Evolutionary conservation across 2,113 vertebrate genomes (phyloP), one percentile per base, ranked within the genome.

Genomic region (Colinus virginianus): DNA sequence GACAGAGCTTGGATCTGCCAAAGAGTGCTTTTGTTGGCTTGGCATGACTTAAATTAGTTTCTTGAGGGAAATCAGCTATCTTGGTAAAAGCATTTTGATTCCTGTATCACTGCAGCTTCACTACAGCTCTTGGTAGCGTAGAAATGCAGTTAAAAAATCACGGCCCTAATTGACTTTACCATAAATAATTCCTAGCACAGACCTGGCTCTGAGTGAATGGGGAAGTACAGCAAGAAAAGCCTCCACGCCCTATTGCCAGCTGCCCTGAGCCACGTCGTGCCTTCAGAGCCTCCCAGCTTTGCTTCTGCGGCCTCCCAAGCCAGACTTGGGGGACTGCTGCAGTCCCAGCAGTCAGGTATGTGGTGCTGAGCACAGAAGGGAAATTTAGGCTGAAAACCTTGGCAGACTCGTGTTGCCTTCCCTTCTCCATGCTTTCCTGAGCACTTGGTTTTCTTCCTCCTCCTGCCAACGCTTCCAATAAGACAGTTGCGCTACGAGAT

Each of bases 81-180:
- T 94, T 94, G 91, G 95, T 95, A 95, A 95, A 95, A 96, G 95
- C 93, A 94, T 93, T 96, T 95, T 95, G 82, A 79, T 95, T 94
- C 69, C 64, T 94, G 84, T 90, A 91, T 91, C 69, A 58, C 79
- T 96, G 91, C 85, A 80, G 77, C 94, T 95, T 88, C 91, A 78
- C 87, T 96, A 87, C 79, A 80, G 89, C 91, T 85, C 95, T 94
- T 91, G 0, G 0, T 88, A 63, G 69, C 75, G 83, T 75, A 96
- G 95, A 96, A 96, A 91, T 94, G 93, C 86, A 86, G 96, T 96
- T 96, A 91, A 95, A 94, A 95, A 95, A 95, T 96, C 96, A 95
- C 92, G 87, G 90, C 90, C 91, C 90, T 96, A 96, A 96, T 94
- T 92, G 94, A 94, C 93, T 96, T 95, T 84, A 86, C 95, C 93